Evolutionary conservation across 92 coral and sea anemone species (phyloP).

Genomic region (Phymanthus crucifer): DNA sequence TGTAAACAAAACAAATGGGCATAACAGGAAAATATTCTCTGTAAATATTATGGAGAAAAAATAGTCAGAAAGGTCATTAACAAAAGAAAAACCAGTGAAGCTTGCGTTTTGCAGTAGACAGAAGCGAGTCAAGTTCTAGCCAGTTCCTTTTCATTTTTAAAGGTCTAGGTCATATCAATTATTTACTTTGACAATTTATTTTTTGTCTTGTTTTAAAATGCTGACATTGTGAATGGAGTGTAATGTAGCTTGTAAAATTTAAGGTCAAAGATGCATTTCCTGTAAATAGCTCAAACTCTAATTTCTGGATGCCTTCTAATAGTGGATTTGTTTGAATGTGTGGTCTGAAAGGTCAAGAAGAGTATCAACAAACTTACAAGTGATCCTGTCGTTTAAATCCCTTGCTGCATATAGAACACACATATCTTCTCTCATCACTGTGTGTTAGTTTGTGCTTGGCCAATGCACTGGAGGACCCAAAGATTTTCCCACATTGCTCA

Average conservation of each 20-base stretch:
- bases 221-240: background rate
- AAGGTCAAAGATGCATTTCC: background rate
- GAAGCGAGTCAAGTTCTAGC: background rate
- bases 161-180: background rate
- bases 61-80: background rate
- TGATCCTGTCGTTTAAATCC: slow-evolving; percentile 99
- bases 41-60: too few relatives aligned
- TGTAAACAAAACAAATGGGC: too few relatives aligned
- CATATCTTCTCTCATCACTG: slow-evolving; percentile 96
- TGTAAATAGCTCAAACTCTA: background rate
- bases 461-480: slow-evolving; percentile 96
- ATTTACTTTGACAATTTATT: background rate
- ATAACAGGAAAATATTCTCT: too few relatives aligned
- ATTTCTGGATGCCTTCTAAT: background rate
- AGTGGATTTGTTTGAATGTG: background rate
- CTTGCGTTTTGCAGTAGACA: background rate
- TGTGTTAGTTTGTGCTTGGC: slow-evolving; percentile 98
- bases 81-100: background rate
- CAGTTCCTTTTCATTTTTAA: slow-evolving; percentile 13
- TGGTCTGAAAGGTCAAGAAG: background rate
- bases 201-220: background rate
- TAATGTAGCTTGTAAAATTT: background rate
- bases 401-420: slow-evolving; percentile 89
- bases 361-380: slow-evolving; percentile 69
- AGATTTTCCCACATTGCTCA: slow-evolving; percentile 88